Base-by-base conservation (phyloP, 2,888 invertebrate species). In the Aporophyla lueneburgensis region DNA sequence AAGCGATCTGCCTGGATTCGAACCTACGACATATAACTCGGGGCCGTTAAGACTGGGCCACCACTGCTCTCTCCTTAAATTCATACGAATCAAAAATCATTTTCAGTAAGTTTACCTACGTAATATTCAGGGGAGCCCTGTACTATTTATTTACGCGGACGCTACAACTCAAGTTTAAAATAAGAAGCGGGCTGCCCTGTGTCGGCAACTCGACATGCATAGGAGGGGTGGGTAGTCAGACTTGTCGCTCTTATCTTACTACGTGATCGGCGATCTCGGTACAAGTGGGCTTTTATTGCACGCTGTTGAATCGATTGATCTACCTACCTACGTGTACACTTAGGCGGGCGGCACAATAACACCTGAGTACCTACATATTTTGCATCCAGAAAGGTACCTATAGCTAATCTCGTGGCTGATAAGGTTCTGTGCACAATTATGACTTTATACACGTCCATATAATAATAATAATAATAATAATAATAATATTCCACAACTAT, bases 261-360 rank as follows among this genome's bases (percentile, higher is more conserved):
- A 70, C 46, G 80, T 78, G 77, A 87, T 87, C 87, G 62, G 33
- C 67, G 70, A 76, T 80, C 86, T 71, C 62, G 14, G 49, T 62
- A 24, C 53, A 67, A 81, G 80, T 78, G 71, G 71, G 71, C 74
- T 68, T 81, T 80, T 71, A 72, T 68, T 71, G 56, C 54, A 73
- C 63, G 24, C 33, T 43, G 43, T 73, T 76, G 61, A 83, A 76
- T 70, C 53, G 66, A 83, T 68, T 75, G 59, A 65, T 75, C 54
- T 62, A 70, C 40, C 46, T 63, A 71, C 56, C 10, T 53, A 67
- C 46, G 58, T 51, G 12, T 19, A 53, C 9, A 43, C n/a, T 53
- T 27, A 49, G 46, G 65, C 67, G 56, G 24, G 40, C 49, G 56
- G 27, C 43, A 67, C 33, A 62, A 68, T 63, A 58, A 46, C 51